phyloP scores from a whole-genome alignment of 2,888 invertebrate species.

The Leuctra nigra region DNA sequence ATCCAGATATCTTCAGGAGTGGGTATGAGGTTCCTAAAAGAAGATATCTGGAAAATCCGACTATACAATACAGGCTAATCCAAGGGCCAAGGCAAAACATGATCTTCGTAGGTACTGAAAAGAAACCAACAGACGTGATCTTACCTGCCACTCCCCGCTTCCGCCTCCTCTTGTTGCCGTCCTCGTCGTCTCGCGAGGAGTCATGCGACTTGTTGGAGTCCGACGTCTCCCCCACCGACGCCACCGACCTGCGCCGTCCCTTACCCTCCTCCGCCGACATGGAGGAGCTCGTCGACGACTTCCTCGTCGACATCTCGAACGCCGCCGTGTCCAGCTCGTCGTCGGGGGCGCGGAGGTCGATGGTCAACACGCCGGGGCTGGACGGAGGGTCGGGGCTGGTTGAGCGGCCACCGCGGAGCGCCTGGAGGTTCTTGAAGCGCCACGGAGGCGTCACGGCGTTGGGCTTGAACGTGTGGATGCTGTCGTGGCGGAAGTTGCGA shows the following conservation, averaged over 20 bases:
- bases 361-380: not conserved
- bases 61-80: no score
- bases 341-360: not conserved
- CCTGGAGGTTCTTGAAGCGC: constrained; percentile 10
- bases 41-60: no score
- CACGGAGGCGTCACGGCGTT: constrained; percentile 9
- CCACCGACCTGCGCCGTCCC: not conserved
- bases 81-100: no score
- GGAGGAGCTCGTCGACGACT: not conserved
- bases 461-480: constrained; percentile 15
- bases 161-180: not conserved
- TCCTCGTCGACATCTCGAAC: not conserved
- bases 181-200: not conserved
- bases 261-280: not conserved
- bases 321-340: not conserved
- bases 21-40: no score
- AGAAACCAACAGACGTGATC: not conserved
- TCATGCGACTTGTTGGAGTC: not conserved
- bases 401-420: no score
- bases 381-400: not conserved
- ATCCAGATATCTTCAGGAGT: no score
- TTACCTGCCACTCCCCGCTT: constrained; percentile 1
- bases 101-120: no score
- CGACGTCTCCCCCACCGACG: not conserved
- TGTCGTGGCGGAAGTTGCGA: constrained; percentile 16